phyloP scores from a whole-genome alignment of 2,797 vertebrate species.

The Prionace glauca region DNA sequence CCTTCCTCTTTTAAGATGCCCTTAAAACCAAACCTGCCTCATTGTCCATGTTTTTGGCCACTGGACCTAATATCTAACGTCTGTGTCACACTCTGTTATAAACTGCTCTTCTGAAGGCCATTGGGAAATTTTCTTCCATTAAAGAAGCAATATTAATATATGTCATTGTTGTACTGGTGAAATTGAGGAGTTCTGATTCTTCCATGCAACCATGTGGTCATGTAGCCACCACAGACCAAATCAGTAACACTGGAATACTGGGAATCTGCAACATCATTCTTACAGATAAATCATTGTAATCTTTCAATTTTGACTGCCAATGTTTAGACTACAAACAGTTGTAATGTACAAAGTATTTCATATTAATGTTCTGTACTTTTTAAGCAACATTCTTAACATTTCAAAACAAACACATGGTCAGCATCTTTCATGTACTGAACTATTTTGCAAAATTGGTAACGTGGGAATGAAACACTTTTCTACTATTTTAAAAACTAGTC shows the following conservation, averaged over 20 bases:
- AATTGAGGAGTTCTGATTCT: neutral
- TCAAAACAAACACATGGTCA: neutral
- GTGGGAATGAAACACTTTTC: neutral
- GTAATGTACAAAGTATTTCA: neutral
- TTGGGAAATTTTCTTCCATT: too few species aligned
- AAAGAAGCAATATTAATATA: too few species aligned
- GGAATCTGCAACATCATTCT: neutral
- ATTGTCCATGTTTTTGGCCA: too few species aligned
- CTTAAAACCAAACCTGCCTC: too few species aligned
- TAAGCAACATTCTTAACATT: neutral
- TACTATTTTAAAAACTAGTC: neutral
- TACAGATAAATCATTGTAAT: neutral
- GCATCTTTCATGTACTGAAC: neutral
- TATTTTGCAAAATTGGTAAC: neutral
- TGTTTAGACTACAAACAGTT: neutral
- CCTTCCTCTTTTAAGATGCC: too few species aligned
- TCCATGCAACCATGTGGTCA: neutral
- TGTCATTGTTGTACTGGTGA: neutral
- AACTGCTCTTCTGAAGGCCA: too few species aligned
- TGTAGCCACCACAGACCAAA: neutral
- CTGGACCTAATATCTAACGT: too few species aligned
- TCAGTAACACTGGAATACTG: neutral
- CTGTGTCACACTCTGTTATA: too few species aligned
- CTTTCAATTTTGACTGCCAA: neutral
- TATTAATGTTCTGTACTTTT: neutral